Conservation (phyloP, 37 sponge, comb jelly and placozoan genomes). For the Agelas oroides region DNA sequence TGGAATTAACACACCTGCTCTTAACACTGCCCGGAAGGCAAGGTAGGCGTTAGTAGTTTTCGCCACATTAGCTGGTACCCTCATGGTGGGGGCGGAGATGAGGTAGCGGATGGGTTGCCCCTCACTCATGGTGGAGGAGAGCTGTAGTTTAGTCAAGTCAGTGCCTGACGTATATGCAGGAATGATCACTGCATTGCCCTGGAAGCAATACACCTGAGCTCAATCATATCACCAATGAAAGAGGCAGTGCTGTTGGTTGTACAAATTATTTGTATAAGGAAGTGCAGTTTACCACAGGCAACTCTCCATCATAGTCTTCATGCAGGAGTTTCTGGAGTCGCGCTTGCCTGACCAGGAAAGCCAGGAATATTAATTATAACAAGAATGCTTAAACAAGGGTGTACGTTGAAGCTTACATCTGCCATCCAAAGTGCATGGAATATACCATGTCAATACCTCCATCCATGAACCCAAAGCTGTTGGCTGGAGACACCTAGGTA, state of each 20-base stretch:
- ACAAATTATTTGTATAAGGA: too few species aligned
- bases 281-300: constrained; percentile 63
- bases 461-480: constrained; percentile 93
- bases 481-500: constrained; percentile 85
- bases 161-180: constrained; percentile 61
- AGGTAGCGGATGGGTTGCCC: constrained; percentile 77
- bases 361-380: too few species aligned
- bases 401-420: constrained; percentile 52
- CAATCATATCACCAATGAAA: too few species aligned
- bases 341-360: constrained; percentile 46
- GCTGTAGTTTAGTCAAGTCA: constrained; percentile 1
- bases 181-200: constrained; percentile 77
- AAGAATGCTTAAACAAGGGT: neutral
- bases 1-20: constrained; percentile 44
- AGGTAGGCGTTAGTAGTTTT: constrained; percentile 79
- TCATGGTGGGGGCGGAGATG: constrained; percentile 87
- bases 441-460: constrained; percentile 87
- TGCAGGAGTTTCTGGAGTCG: constrained; percentile 64
- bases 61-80: constrained; percentile 73
- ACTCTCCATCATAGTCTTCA: constrained; percentile 67
- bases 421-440: constrained; percentile 83
- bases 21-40: constrained; percentile 75
- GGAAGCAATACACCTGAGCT: neutral
- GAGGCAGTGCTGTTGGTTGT: neutral
- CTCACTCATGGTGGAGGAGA: constrained; percentile 15